Base-by-base conservation (phyloP, 2,113 vertebrate species). In the Herpetotheres cachinnans region DNA sequence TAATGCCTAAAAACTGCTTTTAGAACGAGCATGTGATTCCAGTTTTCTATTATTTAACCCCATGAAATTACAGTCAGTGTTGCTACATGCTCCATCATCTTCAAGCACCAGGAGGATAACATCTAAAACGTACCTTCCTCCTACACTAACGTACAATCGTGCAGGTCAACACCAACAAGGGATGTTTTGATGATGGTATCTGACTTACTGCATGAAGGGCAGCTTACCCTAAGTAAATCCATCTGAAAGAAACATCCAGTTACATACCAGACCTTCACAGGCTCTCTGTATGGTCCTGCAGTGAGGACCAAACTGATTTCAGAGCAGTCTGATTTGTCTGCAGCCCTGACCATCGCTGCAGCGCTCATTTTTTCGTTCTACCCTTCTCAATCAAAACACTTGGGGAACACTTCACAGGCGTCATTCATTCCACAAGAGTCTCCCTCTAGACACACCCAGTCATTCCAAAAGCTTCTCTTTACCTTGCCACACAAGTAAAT, bases 401-500 rank as follows among this genome's bases (percentile, higher is more conserved):
- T 32, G 25, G 76, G 58, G 40, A 77, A 9, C 30, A 29, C n/a
- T 47, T 55, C 72, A 11, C 20, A 25, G n/a, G 46, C 34, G 26
- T 14, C 50, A 4, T 3, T 30, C 18, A 7, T 7, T 15, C 40
- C 16, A 25, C 10, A 34, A 29, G 7, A 65, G 32, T 8, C 9
- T 46, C 27, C 61, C 44, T 20, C 27, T 63, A 24, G 32, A 54
- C 21, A 56, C 29, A 32, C 54, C 12, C 46, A 44, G 30, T 14
- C 34, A 14, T 12, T 32, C 77, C 46, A 14, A 55, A 46, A 22
- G 46, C 32, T 21, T 4, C 67, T 40, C 34, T 40, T 91, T 83
- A 99, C 99, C 99, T 99, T 99, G 71, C 99, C 99, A 93, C 99
- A 99, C 86, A 99, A 95, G 98, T 99, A 99, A 93, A 99, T 99